A percentile compares a stretch with the other conserved stretches of the same genome.
Evolutionary conservation across 1,140 invertebrate genomes (phyloP).

Genomic region (Pachyrhynchus sulphureomaculatus): DNA sequence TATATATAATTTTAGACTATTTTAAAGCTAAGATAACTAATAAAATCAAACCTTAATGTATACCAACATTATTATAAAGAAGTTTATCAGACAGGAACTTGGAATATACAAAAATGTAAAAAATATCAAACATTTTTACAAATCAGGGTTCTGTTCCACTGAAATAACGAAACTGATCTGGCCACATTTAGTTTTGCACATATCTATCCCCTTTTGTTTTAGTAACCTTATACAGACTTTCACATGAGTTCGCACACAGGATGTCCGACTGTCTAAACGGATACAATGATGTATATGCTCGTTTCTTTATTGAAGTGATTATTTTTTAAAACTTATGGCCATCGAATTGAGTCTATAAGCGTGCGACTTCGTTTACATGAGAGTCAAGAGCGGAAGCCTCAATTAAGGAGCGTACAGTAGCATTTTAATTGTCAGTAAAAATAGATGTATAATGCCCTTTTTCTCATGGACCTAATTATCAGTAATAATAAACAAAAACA

Average conservation of each 20-base stretch:
- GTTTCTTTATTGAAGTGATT: conserved; percentile 13
- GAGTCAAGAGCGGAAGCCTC: conserved; percentile 30
- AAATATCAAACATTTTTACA: no score
- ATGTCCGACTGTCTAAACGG: conserved; percentile 7
- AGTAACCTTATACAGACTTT: background rate
- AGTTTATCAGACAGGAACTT: no score
- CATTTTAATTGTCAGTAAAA: conserved; percentile 17
- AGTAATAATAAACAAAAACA: no score
- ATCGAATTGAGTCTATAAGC: conserved; percentile 21
- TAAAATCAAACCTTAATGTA: no score
- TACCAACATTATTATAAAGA: no score
- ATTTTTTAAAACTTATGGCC: conserved; percentile 13
- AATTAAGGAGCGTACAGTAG: conserved; percentile 32
- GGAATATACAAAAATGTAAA: no score
- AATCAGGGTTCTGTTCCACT: no score
- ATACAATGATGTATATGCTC: background rate
- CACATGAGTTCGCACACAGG: background rate
- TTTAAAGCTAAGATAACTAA: no score
- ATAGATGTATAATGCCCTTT: background rate
- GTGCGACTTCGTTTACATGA: conserved; percentile 28
- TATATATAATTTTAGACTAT: no score
- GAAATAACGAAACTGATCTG: no score
- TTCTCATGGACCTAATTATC: conserved; percentile 4
- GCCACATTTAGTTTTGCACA: no score
- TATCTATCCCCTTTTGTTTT: background rate